A percentile compares a stretch with the other conserved stretches of the same genome.
These are phyloP conservation scores for Larimichthys crocea DNA, from an alignment of 2,113 vertebrate genomes.

Conservation along the genomic window DNA sequence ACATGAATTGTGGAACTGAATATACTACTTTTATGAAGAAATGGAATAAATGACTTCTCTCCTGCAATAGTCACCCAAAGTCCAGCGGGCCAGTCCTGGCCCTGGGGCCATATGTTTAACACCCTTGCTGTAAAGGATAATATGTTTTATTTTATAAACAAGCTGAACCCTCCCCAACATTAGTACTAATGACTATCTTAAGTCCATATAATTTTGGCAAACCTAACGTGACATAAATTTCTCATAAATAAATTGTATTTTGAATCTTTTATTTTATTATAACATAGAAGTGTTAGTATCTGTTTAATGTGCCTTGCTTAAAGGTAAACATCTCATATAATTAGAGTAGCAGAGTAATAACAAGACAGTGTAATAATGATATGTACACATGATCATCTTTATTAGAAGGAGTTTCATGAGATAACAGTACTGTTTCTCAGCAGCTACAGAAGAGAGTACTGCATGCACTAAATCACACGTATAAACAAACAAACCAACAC, in stretches of 20 bases:
- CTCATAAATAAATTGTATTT: background rate
- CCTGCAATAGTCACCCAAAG: too few species aligned
- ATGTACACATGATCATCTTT: conserved; percentile 76
- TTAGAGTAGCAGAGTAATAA: background rate
- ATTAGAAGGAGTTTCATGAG: conserved; percentile 76
- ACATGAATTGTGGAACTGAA: too few species aligned
- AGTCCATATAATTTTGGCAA: background rate
- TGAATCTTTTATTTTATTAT: background rate
- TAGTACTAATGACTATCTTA: background rate
- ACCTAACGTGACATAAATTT: background rate
- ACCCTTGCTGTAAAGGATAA: too few species aligned
- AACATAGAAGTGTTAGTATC: background rate
- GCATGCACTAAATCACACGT: conserved; percentile 83
- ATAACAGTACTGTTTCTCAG: conserved; percentile 68
- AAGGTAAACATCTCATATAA: background rate
- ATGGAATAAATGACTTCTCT: too few species aligned
- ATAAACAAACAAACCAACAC: conserved; percentile 64
- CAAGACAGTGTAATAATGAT: conserved; percentile 17
- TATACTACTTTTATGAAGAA: too few species aligned
- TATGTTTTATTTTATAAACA: background rate
- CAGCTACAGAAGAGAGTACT: conserved; percentile 78
- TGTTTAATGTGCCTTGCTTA: background rate
- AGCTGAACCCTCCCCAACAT: too few species aligned
- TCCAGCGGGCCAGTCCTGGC: too few species aligned
- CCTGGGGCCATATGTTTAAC: too few species aligned